These are phyloP conservation scores for Mus caroli DNA, from an alignment of 2,797 vertebrate species.

Conservation along the genomic window DNA sequence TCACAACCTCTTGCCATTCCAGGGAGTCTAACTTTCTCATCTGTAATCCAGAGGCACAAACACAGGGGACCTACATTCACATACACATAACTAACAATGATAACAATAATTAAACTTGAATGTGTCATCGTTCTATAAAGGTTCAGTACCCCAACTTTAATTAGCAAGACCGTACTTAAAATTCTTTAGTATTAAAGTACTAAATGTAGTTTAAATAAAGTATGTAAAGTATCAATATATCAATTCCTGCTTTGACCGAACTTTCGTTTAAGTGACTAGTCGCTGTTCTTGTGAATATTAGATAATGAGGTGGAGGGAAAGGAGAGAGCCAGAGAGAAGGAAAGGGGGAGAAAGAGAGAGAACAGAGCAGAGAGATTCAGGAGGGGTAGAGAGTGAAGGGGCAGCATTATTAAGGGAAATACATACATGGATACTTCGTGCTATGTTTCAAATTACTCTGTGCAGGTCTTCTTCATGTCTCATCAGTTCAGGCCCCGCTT, in stretches of 20 bases:
- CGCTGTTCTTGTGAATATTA: not conserved
- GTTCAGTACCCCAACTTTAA: not conserved
- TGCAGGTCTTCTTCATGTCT: not conserved
- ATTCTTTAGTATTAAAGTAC: too few species aligned
- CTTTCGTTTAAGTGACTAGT: conserved; percentile 26
- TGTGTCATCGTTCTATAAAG: conserved; percentile 11
- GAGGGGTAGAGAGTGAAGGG: not conserved
- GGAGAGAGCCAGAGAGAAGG: not conserved
- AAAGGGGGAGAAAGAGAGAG: not conserved
- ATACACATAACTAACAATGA: not conserved
- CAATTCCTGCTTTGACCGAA: conserved; percentile 15
- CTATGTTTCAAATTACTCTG: not conserved
- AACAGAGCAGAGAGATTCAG: conserved; percentile 9
- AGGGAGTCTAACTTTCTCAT: not conserved
- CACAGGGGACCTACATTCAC: not conserved
- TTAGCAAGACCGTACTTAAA: conserved; percentile 42
- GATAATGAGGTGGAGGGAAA: not conserved
- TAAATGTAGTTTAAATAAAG: conserved; percentile 18
- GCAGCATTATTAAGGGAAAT: not conserved
- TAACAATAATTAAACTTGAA: not conserved
- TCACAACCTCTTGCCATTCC: not conserved
- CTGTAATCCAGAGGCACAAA: not conserved
- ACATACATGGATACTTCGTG: not conserved
- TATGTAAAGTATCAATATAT: not conserved
- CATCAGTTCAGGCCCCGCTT: not conserved